Base-by-base conservation (phyloP, 2,113 vertebrate species). In the Amphiprion ocellaris region DNA sequence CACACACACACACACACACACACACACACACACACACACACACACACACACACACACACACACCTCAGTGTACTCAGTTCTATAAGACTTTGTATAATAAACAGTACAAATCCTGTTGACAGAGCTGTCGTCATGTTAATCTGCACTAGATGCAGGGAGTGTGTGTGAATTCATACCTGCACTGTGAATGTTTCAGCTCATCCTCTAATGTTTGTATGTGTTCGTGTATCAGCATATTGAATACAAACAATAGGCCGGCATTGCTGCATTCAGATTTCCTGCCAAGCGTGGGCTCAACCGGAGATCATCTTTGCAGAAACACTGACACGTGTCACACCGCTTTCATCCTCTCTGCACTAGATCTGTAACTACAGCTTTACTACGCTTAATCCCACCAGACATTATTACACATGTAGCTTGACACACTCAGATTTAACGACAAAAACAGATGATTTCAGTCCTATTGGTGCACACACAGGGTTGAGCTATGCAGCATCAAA, bases 271-370 rank as follows among this genome's bases (percentile, higher is more conserved):
- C 47, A 71, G 24, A 23, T 55, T 30, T 37, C 4, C 46, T 66
- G 67, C 73, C 60, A 54, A 54, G 80, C 47, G 80, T 82, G 73
- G 73, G 80, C 61, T 71, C n/a, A 65, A 56, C 7, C 50, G 44
- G 33, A 53, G 52, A 82, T 65, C 52, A 53, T 69, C 53, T 65
- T 19, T 53, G 44, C 66, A 59, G 59, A 63, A 54, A 37, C 37
- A 60, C 21, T 2, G 49, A 63, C 64, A 81, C 11, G 8, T 67
- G 71, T 66, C 69, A 80, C 76, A 41, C 33, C 50, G 56, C 28
- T 21, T 69, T 69, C 53, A 71, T 76, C 53, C 33, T 39, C 21
- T 60, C 21, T 54, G n/a, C 9, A 4, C 28, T 16, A 2, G 16
- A 63, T 26, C 53, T 65, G 54, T 47, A 61, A 54, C 67, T 47